Conservation (phyloP, 2,113 vertebrate genomes). For the Burhinus oedicnemus region DNA sequence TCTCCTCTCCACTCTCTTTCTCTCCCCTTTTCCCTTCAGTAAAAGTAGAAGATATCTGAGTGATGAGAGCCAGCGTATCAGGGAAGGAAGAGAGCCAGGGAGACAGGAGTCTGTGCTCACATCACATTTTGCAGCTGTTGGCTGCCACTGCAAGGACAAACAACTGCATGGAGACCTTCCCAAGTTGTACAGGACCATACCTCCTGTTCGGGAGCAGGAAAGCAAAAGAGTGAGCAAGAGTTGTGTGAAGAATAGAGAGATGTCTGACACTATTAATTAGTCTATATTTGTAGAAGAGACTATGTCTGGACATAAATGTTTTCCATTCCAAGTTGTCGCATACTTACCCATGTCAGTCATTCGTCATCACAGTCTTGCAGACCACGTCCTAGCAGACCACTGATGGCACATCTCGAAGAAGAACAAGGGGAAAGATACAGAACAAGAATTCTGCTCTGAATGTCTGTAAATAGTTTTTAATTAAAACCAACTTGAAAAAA, state of each 20-base stretch:
- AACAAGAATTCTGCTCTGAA: neutral
- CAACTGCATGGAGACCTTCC: neutral
- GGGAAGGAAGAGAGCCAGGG: neutral
- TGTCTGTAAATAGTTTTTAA: slow-evolving; percentile 6
- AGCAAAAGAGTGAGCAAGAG: neutral
- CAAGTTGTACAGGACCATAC: neutral
- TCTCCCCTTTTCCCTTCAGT: neutral
- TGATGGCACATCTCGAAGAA: neutral
- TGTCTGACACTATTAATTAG: neutral
- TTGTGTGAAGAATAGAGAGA: neutral
- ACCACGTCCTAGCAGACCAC: neutral
- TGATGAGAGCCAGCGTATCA: fast-evolving
- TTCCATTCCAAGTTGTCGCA: neutral
- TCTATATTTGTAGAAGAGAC: neutral
- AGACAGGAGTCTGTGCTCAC: neutral
- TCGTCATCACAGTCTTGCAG: neutral
- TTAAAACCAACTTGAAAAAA: neutral
- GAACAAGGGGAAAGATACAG: neutral
- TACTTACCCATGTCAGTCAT: neutral
- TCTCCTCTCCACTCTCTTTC: neutral
- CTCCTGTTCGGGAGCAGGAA: neutral
- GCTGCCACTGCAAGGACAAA: neutral
- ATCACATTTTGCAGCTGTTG: neutral
- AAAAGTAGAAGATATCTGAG: neutral
- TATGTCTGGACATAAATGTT: neutral